Base-by-base conservation (phyloP, 2,888 invertebrate species). In the Spicauda simplicius region DNA sequence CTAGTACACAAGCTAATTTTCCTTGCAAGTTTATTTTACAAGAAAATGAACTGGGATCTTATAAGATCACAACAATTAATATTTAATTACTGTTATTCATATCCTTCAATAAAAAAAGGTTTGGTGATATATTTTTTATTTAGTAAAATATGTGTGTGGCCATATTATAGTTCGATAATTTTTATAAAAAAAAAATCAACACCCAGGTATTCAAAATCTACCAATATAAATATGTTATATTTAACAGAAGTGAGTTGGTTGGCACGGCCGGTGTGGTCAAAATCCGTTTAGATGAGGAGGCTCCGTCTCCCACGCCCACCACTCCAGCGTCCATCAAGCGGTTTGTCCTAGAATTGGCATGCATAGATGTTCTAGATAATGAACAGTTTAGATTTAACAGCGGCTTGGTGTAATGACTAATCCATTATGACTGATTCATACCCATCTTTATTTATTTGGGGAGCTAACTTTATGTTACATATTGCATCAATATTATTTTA, bases 181-280 rank as follows among this genome's bases (percentile, higher is more conserved):
- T 30, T 30, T 30, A 25, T 25, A 2, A 25, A 25, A 5, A 25
- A 25, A 25, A 2, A 25, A 25, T 2, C 48, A 11, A 37, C 14
- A n/a, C 4, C n/a, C n/a, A 45, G 2, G 5, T 16, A 48, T 48
- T 48, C 48, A 5, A 48, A 14, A 16, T 48, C 48, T 48, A 48
- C 14, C 48, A 48, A 48, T 16, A 45, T 65, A 18, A 53, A 65
- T 65, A n/a, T 68, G 61, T 86, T 84, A 72, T 80, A 81, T 86
- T 90, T 90, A 89, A 92, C 93, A 93, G 94, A 94, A 94, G 94
- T 93, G 94, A 94, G 85, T 93, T 94, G 87, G 91, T 94, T 78
- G 94, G 94, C 74, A 94, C 94, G 72, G 94, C 94, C 73, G 94
- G 94, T 84, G 94, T 94, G 83, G 94, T 94, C 85, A 94, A 94